Percentiles rank a stretch among this genome's conserved stretches.
Evolutionary conservation across 1,140 invertebrate genomes (phyloP).

Genomic region (Idris sp.): DNA sequence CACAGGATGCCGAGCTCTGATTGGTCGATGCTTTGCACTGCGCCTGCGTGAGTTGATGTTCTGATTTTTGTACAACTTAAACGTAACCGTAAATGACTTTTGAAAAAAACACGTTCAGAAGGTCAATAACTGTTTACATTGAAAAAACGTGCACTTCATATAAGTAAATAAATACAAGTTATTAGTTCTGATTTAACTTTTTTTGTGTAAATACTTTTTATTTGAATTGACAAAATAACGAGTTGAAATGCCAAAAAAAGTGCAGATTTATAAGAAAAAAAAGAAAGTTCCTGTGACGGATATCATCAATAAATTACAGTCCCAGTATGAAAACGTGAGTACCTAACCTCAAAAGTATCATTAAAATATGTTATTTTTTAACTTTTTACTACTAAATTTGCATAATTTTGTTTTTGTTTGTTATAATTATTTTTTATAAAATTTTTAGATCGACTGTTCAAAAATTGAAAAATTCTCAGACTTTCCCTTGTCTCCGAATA

Average conservation of each 20-base stretch:
- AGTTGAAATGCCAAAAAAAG: slow-evolving; percentile 67
- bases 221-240: too few relatives aligned
- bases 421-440: slow-evolving; percentile 7
- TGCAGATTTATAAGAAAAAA: slow-evolving; percentile 79
- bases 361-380: slow-evolving; percentile 2
- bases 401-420: too few relatives aligned
- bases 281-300: slow-evolving; percentile 79
- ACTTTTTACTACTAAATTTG: slow-evolving; percentile 5
- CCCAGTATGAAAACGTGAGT: slow-evolving; percentile 80
- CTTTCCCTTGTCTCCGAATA: slow-evolving; percentile 88
- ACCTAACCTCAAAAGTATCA: slow-evolving; percentile 65
- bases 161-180: too few relatives aligned
- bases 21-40: slow-evolving; percentile 19
- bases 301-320: slow-evolving; percentile 82
- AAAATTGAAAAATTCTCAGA: slow-evolving; percentile 86
- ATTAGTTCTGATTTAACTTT: too few relatives aligned
- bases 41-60: too few relatives aligned
- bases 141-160: too few relatives aligned
- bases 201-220: too few relatives aligned
- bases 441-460: slow-evolving; percentile 80
- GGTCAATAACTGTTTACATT: too few relatives aligned
- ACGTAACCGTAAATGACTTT: too few relatives aligned
- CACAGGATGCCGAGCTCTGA: not conserved
- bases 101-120: too few relatives aligned
- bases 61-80: too few relatives aligned